Conservation (phyloP, 2,888 invertebrate species). For the Dascillus cervinus region DNA sequence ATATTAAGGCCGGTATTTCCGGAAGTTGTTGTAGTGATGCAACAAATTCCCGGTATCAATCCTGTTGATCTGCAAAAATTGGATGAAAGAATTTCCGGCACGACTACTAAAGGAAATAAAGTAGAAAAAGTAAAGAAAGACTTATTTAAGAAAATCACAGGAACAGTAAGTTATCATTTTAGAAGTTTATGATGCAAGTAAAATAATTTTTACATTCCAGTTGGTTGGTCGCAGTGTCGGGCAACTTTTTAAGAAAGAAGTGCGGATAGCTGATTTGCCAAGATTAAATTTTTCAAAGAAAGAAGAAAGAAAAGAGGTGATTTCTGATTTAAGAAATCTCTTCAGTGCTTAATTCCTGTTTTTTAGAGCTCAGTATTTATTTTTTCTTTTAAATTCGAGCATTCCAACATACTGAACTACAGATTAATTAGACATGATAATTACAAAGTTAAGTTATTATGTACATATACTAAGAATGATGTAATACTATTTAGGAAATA, state of each 20-base stretch:
- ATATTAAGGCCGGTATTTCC: slow-evolving; percentile 70
- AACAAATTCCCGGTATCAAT: slow-evolving; percentile 77
- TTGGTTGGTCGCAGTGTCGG: slow-evolving; percentile 79
- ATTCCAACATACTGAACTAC: no score
- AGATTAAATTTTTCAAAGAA: slow-evolving; percentile 49
- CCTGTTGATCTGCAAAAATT: slow-evolving; percentile 73
- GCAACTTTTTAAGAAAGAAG: slow-evolving; percentile 80
- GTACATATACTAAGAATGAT: no score
- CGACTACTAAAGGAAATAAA: slow-evolving; percentile 64
- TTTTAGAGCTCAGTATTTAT: no score
- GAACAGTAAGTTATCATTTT: slow-evolving; percentile 60
- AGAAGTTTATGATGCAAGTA: background rate
- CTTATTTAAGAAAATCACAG: slow-evolving; percentile 81
- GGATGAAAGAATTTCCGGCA: slow-evolving; percentile 70
- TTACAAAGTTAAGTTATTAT: no score
- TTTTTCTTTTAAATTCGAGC: no score
- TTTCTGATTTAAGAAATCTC: slow-evolving; percentile 35
- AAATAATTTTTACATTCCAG: slow-evolving; percentile 40
- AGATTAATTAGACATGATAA: no score
- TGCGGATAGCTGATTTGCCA: slow-evolving; percentile 78
- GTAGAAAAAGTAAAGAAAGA: slow-evolving; percentile 87
- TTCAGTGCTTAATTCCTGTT: slow-evolving; percentile 31
- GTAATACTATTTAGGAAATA: no score
- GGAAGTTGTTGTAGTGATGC: slow-evolving; percentile 58
- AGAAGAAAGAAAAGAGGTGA: slow-evolving; percentile 31